These are phyloP conservation scores for Stenopsyche tienmushanensis DNA, from an alignment of 1,140 invertebrate species.

Conservation along the genomic window DNA sequence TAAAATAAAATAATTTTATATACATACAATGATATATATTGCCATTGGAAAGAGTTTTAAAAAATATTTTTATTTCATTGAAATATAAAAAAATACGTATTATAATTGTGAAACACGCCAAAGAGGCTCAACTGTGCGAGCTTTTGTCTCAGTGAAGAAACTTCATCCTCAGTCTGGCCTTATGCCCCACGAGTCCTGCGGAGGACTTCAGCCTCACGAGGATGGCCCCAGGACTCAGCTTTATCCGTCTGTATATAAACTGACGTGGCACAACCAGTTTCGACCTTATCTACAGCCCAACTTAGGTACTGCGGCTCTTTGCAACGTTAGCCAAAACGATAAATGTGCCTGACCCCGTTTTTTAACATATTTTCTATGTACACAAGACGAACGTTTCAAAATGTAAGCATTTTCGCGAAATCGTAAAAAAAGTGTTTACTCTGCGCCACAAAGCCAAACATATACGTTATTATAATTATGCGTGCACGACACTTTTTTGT, in stretches of 20 bases:
- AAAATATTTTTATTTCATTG: no score
- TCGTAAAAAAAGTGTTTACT: no score
- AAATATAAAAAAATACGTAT: no score
- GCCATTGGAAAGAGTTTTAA: no score
- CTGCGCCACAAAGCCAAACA: no score
- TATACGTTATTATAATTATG: no score
- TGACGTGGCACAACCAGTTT: slow-evolving; percentile 5
- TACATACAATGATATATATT: no score
- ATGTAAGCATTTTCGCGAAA: no score
- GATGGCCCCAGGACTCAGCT: background rate
- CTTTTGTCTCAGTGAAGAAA: background rate
- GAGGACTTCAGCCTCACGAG: background rate
- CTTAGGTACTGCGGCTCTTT: background rate
- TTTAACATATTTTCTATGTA: no score
- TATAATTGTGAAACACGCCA: background rate
- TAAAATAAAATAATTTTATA: no score
- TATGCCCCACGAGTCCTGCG: slow-evolving; percentile 4
- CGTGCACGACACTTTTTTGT: no score
- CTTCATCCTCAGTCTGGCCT: background rate
- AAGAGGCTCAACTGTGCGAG: background rate
- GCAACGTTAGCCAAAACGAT: slow-evolving; percentile 9
- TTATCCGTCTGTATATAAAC: slow-evolving; percentile 16
- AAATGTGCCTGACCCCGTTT: background rate
- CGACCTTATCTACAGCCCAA: slow-evolving; percentile 9
- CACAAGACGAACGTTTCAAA: no score